These are phyloP conservation scores for Muscidifurax raptorellus DNA, from an alignment of 1,140 invertebrate species.

Conservation along the genomic window DNA sequence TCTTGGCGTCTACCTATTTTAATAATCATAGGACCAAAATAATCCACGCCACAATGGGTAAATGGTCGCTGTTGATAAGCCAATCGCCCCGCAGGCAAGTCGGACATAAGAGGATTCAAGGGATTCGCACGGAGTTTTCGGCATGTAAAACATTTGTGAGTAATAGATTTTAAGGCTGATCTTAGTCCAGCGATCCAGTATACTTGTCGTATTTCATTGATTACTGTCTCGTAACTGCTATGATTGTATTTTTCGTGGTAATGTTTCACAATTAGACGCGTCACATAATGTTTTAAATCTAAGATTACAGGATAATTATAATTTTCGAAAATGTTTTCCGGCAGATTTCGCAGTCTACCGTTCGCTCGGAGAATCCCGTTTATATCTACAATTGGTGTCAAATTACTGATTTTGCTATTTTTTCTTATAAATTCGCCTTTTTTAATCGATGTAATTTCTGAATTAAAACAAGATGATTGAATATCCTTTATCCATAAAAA, in stretches of 20 bases:
- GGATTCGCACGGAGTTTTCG: neutral
- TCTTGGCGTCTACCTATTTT: slow-evolving; percentile 56
- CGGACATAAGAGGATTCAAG: slow-evolving; percentile 19
- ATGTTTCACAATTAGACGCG: slow-evolving; percentile 41
- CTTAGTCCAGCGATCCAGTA: slow-evolving; percentile 56
- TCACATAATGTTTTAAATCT: slow-evolving; percentile 12
- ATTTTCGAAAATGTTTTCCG: neutral
- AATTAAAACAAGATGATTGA: neutral
- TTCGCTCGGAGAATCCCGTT: neutral
- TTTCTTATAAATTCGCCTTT: neutral
- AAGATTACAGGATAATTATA: slow-evolving; percentile 38
- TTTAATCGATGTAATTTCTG: neutral
- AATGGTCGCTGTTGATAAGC: slow-evolving; percentile 55
- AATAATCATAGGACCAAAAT: slow-evolving; percentile 56
- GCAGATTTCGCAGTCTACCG: neutral
- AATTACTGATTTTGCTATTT: neutral
- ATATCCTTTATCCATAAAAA: neutral
- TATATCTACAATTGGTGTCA: neutral
- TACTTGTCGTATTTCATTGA: slow-evolving; percentile 54
- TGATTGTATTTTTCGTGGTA: slow-evolving; percentile 52
- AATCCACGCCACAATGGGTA: slow-evolving; percentile 38
- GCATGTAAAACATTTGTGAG: slow-evolving; percentile 14
- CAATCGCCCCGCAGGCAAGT: slow-evolving; percentile 39
- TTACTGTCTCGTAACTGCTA: slow-evolving; percentile 39
- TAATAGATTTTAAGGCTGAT: slow-evolving; percentile 15